These are phyloP conservation scores for Drosophila takahashii DNA, from an alignment of 1,140 invertebrate species.

Conservation along the genomic window DNA sequence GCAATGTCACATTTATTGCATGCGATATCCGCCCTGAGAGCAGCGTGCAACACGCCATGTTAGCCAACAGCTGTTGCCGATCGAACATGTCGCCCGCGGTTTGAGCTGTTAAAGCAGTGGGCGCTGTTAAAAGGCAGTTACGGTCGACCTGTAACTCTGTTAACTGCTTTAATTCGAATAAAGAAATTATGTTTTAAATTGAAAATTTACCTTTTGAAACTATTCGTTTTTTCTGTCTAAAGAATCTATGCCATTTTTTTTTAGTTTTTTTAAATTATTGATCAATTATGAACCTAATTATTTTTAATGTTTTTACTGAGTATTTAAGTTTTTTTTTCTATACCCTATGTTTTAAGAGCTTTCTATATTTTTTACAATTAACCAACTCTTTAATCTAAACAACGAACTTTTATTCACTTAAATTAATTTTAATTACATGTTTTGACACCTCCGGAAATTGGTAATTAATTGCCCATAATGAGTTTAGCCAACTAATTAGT, in stretches of 20 bases:
- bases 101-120: conserved; percentile 28
- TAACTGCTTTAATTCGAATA: conserved; percentile 16
- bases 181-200: neutral
- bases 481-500: conserved; percentile 2
- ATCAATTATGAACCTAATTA: too few species aligned
- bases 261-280: too few species aligned
- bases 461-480: conserved; percentile 10
- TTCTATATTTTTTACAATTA: too few species aligned
- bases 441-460: neutral
- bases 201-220: too few species aligned
- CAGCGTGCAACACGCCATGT: conserved; percentile 20
- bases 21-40: conserved; percentile 49
- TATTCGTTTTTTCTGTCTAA: too few species aligned
- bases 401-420: neutral
- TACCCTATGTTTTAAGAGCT: neutral
- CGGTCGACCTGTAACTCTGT: neutral
- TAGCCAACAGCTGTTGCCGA: conserved; percentile 14
- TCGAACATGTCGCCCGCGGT: conserved; percentile 57
- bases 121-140: neutral
- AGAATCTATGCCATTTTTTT: too few species aligned
- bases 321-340: neutral
- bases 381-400: neutral
- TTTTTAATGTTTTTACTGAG: too few species aligned
- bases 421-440: conserved; percentile 8
- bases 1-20: conserved; percentile 55